These are phyloP conservation scores for Epicampocera succincta DNA, from an alignment of 2,888 invertebrate species.

Conservation along the genomic window DNA sequence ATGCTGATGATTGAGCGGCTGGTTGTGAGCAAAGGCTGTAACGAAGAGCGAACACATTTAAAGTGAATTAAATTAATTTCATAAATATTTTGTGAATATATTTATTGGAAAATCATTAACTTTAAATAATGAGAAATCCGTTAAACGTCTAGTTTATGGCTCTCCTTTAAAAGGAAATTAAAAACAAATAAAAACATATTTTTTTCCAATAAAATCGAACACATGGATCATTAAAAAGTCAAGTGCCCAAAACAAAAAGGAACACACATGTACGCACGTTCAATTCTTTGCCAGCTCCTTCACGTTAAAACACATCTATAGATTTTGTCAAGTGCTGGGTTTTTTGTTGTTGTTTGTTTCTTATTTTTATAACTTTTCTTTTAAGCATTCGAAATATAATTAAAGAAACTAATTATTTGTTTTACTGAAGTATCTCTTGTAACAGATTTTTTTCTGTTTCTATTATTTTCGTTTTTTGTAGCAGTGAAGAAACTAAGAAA, in stretches of 20 bases:
- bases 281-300: constrained; percentile 5
- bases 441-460: constrained; percentile 37
- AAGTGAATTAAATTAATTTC: background rate
- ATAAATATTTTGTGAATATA: background rate
- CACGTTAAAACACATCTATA: constrained; percentile 53
- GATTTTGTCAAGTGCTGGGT: constrained; percentile 62
- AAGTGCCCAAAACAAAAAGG: constrained; percentile 41
- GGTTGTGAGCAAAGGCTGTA: constrained; percentile 75
- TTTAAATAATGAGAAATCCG: no score
- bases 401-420: constrained; percentile 50
- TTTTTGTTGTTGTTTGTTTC: constrained; percentile 4
- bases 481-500: no score
- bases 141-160: background rate
- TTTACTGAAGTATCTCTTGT: constrained; percentile 46
- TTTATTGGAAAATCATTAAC: background rate
- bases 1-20: constrained; percentile 59
- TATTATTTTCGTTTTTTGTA: no score
- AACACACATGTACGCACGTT: background rate
- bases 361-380: constrained; percentile 39
- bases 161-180: constrained; percentile 43
- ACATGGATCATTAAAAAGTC: constrained; percentile 56
- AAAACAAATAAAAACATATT: constrained; percentile 57
- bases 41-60: constrained; percentile 33
- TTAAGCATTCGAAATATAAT: constrained; percentile 16
- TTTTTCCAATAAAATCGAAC: constrained; percentile 39